These are phyloP conservation scores for Pelecanus crispus DNA, from an alignment of 2,113 vertebrate species.

Conservation along the genomic window DNA sequence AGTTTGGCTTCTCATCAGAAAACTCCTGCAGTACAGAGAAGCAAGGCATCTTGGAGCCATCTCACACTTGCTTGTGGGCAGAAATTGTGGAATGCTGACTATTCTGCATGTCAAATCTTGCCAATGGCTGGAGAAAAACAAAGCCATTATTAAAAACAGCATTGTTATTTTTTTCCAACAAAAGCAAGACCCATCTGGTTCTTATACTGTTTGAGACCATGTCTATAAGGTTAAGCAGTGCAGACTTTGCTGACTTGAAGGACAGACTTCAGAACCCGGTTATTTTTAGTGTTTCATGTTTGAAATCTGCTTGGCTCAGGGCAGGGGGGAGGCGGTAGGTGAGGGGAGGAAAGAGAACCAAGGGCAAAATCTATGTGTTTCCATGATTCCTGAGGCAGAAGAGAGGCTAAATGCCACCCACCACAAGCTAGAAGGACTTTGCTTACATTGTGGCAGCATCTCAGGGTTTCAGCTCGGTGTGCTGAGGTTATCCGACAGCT, in stretches of 20 bases:
- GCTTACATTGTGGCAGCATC: not conserved
- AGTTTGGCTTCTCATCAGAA: not conserved
- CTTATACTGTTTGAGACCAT: not conserved
- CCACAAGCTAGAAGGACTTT: not conserved
- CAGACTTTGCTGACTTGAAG: not conserved
- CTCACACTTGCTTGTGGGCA: conserved; percentile 63
- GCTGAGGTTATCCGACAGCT: not conserved
- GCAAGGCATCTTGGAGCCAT: conserved; percentile 18
- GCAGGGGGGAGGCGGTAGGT: not conserved
- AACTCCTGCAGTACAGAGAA: not conserved
- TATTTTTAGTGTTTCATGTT: not conserved
- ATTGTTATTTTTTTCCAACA: not conserved
- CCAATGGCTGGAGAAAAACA: conserved; percentile 54
- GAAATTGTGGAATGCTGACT: conserved; percentile 63
- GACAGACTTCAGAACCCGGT: not conserved
- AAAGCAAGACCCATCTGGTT: not conserved
- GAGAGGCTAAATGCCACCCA: not conserved
- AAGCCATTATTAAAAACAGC: conserved; percentile 56
- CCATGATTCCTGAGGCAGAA: not conserved
- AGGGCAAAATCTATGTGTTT: not conserved
- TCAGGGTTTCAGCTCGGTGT: not conserved
- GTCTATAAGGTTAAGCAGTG: not conserved
- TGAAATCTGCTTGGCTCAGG: not conserved
- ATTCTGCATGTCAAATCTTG: conserved; percentile 44
- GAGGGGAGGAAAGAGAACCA: not conserved